These are phyloP conservation scores for Eudorcas thomsonii DNA, from an alignment of 2,113 vertebrate species.

Conservation along the genomic window DNA sequence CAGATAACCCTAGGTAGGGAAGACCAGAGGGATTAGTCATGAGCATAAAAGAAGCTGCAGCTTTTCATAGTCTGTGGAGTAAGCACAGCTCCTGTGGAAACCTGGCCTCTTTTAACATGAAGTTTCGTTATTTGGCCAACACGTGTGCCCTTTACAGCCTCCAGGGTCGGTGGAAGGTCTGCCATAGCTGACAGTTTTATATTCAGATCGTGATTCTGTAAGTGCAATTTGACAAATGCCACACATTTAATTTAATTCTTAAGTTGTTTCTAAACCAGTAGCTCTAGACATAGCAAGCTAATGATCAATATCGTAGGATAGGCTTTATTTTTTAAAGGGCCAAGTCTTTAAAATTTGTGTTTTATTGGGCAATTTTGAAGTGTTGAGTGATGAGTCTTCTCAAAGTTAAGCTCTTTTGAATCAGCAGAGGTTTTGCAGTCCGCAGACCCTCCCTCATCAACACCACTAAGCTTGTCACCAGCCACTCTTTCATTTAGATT, in stretches of 20 bases:
- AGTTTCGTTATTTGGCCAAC: background rate
- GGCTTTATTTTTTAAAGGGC: background rate
- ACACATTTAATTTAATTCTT: conserved; percentile 30
- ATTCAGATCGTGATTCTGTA: background rate
- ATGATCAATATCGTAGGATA: background rate
- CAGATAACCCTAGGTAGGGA: background rate
- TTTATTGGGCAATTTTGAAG: conserved; percentile 19
- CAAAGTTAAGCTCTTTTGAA: background rate
- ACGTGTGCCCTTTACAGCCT: background rate
- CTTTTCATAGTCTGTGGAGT: background rate
- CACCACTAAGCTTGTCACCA: background rate
- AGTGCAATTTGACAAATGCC: background rate
- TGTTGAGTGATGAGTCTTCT: background rate
- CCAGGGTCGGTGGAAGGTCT: background rate
- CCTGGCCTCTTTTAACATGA: background rate
- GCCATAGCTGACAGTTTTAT: background rate
- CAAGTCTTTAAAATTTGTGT: background rate
- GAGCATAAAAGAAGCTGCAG: background rate
- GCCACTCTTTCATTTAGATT: background rate
- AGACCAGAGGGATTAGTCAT: background rate
- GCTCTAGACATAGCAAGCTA: background rate
- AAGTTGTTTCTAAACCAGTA: conserved; percentile 40
- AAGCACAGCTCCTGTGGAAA: conserved; percentile 26
- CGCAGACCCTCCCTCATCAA: rapidly evolving
- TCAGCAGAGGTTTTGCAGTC: background rate